phyloP scores from a whole-genome alignment of 2,888 invertebrate genomes.

The Scrobipalpa atriplicella region DNA sequence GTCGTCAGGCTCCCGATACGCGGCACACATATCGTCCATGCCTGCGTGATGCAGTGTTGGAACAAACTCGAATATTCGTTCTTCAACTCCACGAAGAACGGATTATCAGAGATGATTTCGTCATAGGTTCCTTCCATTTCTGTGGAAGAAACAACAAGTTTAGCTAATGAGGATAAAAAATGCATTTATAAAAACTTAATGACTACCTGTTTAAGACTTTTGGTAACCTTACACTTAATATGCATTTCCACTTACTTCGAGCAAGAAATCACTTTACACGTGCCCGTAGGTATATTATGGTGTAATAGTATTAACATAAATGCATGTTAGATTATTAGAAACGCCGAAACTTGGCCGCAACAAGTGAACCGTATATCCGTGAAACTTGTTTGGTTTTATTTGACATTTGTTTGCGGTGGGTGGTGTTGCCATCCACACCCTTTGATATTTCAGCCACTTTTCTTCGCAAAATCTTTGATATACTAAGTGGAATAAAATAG shows the following conservation, averaged over 20 bases:
- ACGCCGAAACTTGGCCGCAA: conserved; percentile 13
- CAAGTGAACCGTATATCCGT: conserved; percentile 17
- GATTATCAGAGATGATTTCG: conserved; percentile 90
- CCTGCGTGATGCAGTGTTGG: conserved; percentile 82
- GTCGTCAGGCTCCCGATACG: conserved; percentile 84
- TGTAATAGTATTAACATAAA: conserved; percentile 14
- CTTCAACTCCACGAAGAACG: conserved; percentile 87
- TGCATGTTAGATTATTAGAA: conserved; percentile 8
- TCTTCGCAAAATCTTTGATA: too few relatives aligned
- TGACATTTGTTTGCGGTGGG: neutral
- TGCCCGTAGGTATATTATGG: conserved; percentile 3
- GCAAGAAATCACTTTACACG: neutral
- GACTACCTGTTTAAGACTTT: neutral
- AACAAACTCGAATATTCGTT: conserved; percentile 85
- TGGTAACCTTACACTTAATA: too few relatives aligned
- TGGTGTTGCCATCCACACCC: neutral
- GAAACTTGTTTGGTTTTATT: conserved; percentile 22
- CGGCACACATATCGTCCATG: conserved; percentile 92
- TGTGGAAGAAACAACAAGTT: conserved; percentile 36
- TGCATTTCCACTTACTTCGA: conserved; percentile 1
- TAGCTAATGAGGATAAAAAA: conserved; percentile 25
- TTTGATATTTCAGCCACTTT: too few relatives aligned
- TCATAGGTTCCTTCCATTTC: conserved; percentile 88
- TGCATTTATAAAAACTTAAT: conserved; percentile 9
- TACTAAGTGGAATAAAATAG: too few relatives aligned